Conservation (phyloP, 92 coral and sea anemone genomes). For the Parazoanthus darwini region DNA sequence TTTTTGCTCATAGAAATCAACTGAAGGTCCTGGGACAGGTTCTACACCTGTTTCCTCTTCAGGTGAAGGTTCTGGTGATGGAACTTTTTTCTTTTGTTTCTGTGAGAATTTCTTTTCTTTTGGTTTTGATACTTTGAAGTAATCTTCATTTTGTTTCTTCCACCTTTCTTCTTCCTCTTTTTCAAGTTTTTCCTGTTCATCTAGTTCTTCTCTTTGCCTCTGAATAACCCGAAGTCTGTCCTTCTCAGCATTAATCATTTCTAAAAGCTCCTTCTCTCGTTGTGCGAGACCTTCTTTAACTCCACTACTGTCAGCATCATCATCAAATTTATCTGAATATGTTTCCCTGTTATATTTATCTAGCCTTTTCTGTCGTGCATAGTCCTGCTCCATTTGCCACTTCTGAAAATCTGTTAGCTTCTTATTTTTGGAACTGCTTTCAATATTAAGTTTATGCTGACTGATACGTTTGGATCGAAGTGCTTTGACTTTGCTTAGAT, state of each 20-base stretch:
- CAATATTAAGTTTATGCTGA: constrained; percentile 46
- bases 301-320: constrained; percentile 22
- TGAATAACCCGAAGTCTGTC: constrained; percentile 64
- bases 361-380: constrained; percentile 61
- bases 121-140: neutral
- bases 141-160: constrained; percentile 31
- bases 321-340: neutral
- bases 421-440: constrained; percentile 24
- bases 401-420: constrained; percentile 81
- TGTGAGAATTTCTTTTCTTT: constrained; percentile 6
- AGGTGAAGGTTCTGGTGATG: constrained; percentile 30
- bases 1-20: constrained; percentile 57
- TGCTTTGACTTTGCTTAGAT: constrained; percentile 72
- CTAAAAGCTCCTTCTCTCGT: constrained; percentile 76
- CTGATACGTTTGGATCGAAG: constrained; percentile 69
- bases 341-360: constrained; percentile 44
- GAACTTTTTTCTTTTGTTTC: constrained; percentile 24
- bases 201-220: constrained; percentile 71
- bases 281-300: constrained; percentile 39
- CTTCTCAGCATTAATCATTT: constrained; percentile 77
- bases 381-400: constrained; percentile 79
- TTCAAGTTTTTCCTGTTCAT: constrained; percentile 68
- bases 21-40: constrained; percentile 45
- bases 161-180: constrained; percentile 56
- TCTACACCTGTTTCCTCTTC: constrained; percentile 24